A percentile compares a stretch with the other conserved stretches of the same genome.
phyloP scores from a whole-genome alignment of 2,888 invertebrate genomes.

The Eilema caniola region DNA sequence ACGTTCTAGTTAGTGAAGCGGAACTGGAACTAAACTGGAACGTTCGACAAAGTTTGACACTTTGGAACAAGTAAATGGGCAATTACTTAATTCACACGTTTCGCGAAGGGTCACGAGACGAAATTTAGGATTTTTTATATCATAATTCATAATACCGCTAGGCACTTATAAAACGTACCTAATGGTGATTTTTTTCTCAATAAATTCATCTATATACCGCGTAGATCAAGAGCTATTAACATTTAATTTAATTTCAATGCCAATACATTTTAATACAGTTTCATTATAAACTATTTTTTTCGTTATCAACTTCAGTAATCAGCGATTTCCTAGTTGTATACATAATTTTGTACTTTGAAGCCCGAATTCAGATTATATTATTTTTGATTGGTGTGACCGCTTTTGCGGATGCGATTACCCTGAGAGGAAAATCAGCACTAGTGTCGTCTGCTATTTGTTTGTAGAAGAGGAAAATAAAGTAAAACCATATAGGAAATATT shows the following conservation, averaged over 20 bases:
- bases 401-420: no score
- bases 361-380: no score
- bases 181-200: not conserved
- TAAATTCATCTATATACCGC: not conserved
- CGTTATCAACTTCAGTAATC: no score
- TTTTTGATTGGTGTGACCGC: no score
- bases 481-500: not conserved
- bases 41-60: conserved; percentile 1
- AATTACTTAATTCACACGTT: conserved; percentile 4
- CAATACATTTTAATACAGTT: no score
- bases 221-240: not conserved
- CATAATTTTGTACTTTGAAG: no score
- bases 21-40: not conserved
- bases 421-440: no score
- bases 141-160: not conserved
- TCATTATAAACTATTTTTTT: no score
- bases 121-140: not conserved
- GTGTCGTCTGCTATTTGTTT: no score
- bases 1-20: not conserved
- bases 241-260: no score
- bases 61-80: conserved; percentile 1
- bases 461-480: no score
- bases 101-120: not conserved
- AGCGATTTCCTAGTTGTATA: no score
- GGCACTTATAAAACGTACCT: not conserved